Evolutionary conservation across 2,797 vertebrate genomes (phyloP), one percentile per base, ranked within the genome.

Genomic region (Karalla daura): DNA sequence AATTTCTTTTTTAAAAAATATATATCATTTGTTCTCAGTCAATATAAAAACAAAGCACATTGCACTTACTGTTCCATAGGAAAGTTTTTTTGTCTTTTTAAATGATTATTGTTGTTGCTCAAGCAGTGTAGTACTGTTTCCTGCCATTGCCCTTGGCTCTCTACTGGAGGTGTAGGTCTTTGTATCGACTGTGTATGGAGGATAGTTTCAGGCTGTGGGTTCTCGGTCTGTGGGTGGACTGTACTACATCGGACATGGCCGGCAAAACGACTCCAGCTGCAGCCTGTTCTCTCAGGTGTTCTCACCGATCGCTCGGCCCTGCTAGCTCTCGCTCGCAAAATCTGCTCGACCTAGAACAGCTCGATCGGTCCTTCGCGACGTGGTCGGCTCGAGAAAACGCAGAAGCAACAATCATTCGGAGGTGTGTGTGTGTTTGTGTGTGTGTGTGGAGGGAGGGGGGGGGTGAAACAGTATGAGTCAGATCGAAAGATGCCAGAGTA

Each of bases 21-120:
- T 95, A 95, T 95, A 95, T 95, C 86, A 94, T 94, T 94, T 94
- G 94, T 94, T 94, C 92, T 94, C 91, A 94, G 93, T 94, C 93
- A 94, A 94, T 95, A 94, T 94, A 94, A 94, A 94, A 95, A 94
- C 92, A 90, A 95, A 94, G 93, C 94, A 94, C 94, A 94, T 94
- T 95, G 94, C 94, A 95, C 93, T 93, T 93, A 94, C 93, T 94
- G 94, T 94, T 94, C 94, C 92, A 94, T 93, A 95, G 93, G 93
- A 94, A 94, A 93, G 88, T 93, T 93, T 94, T 94, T 92, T 94
- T 94, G 86, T 92, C 80, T 93, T 93, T 93, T 94, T 89, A 76
- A 91, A 93, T 88, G 91, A 94, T 93, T 93, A 91, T 93, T 93
- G 88, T 90, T 92, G 90, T 92, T 93, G 93, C 91, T 93, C 89